A percentile compares a stretch with the other conserved stretches of the same genome.
These are phyloP conservation scores for Oceanodroma tethys DNA, from an alignment of 2,113 vertebrate species.

Conservation along the genomic window DNA sequence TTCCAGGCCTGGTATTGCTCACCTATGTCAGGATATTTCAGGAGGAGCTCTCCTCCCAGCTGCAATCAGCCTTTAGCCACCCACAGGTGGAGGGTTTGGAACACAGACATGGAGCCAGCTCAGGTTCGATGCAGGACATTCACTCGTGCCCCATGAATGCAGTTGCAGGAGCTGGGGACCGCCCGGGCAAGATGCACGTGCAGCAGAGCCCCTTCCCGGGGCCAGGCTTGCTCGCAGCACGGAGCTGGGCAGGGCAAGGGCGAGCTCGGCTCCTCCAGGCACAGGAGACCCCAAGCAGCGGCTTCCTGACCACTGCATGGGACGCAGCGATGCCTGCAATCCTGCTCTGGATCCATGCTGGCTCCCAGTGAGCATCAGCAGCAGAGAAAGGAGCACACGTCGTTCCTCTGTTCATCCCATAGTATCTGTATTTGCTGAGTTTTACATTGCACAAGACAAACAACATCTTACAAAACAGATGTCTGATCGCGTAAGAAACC, in stretches of 20 bases:
- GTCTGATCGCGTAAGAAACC: background rate
- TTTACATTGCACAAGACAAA: background rate
- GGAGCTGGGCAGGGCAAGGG: background rate
- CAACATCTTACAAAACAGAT: background rate
- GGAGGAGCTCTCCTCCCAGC: background rate
- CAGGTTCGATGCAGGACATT: background rate
- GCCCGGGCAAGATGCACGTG: fast-evolving
- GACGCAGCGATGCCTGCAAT: background rate
- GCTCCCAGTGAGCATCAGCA: background rate
- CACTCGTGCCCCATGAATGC: background rate
- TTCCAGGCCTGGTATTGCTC: background rate
- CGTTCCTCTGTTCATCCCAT: fast-evolving
- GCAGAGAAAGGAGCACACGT: background rate
- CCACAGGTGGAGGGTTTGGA: background rate
- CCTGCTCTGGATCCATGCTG: background rate
- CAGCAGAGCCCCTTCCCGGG: background rate
- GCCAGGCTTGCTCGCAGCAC: background rate
- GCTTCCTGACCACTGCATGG: background rate
- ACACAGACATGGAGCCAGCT: fast-evolving
- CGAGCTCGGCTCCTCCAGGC: fast-evolving
- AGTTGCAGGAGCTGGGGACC: background rate
- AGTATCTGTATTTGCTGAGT: background rate
- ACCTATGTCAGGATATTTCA: fast-evolving
- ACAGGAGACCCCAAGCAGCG: background rate
- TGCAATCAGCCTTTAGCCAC: background rate